A percentile compares a stretch with the other conserved stretches of the same genome.
These are phyloP conservation scores for Heptranchias perlo DNA, from an alignment of 2,113 vertebrate genomes.

Conservation along the genomic window DNA sequence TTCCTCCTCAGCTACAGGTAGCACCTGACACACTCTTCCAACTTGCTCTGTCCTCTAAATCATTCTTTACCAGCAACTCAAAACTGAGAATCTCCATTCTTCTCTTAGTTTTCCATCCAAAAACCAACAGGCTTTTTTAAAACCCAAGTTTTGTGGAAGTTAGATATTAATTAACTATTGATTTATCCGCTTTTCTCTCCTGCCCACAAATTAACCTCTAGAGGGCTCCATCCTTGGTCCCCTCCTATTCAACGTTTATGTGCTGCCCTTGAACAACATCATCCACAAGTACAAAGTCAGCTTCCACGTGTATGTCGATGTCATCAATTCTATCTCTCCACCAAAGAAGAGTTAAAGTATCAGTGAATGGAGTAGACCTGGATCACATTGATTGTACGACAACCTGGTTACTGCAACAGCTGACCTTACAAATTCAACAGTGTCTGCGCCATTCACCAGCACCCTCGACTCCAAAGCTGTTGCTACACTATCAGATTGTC, in stretches of 20 bases:
- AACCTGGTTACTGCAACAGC: neutral
- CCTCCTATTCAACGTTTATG: neutral
- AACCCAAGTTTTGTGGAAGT: neutral
- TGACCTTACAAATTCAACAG: neutral
- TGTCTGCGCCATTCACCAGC: neutral
- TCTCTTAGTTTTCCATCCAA: neutral
- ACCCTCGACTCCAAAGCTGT: neutral
- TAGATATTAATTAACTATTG: neutral
- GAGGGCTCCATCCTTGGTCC: neutral
- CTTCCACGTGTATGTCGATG: neutral
- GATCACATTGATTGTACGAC: neutral
- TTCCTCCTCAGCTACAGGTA: neutral
- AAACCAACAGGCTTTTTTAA: neutral
- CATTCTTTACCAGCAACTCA: neutral
- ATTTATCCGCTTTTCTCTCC: neutral
- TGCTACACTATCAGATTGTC: neutral
- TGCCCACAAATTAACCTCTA: neutral
- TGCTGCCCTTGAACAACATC: neutral
- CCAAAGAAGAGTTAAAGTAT: neutral
- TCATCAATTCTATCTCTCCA: neutral
- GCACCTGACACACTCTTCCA: neutral
- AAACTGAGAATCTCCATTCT: neutral
- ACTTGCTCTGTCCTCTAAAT: neutral
- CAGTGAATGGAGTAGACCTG: neutral
- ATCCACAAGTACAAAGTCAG: neutral